phyloP scores from a whole-genome alignment of 2,797 vertebrate species.

The Zenarchopterus dispar region DNA sequence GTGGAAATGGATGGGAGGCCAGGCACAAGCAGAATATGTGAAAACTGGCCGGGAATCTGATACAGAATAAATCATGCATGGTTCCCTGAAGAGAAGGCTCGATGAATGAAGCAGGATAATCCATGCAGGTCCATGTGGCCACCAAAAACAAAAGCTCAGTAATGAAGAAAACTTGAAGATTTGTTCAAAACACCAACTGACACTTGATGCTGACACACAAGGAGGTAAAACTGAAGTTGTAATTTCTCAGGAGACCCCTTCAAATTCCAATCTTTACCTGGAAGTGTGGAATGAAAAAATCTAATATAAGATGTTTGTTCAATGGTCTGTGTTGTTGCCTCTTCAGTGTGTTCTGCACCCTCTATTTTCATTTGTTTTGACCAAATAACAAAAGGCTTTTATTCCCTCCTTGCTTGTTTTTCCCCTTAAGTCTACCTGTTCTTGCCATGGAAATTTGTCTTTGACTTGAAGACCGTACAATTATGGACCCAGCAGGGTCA shows the following conservation, averaged over 20 bases:
- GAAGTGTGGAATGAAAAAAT: neutral
- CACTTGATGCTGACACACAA: neutral
- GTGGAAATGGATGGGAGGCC: constrained; percentile 38
- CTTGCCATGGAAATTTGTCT: constrained; percentile 5
- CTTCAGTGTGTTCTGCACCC: too few species aligned
- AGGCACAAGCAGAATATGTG: constrained; percentile 19
- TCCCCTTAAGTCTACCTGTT: constrained; percentile 1
- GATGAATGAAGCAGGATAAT: constrained; percentile 13
- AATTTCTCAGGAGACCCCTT: too few species aligned
- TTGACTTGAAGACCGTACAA: constrained; percentile 4
- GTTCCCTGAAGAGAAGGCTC: constrained; percentile 10
- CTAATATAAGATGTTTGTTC: neutral
- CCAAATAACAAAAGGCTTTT: neutral
- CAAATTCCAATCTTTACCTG: neutral
- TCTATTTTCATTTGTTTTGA: too few species aligned
- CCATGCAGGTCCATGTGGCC: constrained; percentile 10
- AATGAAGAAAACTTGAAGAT: neutral
- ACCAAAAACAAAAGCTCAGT: neutral
- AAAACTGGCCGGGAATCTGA: neutral
- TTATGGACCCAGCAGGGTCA: constrained; percentile 3
- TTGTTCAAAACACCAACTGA: neutral
- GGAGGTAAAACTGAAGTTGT: neutral
- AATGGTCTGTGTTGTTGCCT: too few species aligned
- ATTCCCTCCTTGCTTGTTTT: neutral
- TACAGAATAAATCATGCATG: neutral